Base-by-base conservation (phyloP, 1,140 invertebrate species). In the Drosophila nikananu region DNA sequence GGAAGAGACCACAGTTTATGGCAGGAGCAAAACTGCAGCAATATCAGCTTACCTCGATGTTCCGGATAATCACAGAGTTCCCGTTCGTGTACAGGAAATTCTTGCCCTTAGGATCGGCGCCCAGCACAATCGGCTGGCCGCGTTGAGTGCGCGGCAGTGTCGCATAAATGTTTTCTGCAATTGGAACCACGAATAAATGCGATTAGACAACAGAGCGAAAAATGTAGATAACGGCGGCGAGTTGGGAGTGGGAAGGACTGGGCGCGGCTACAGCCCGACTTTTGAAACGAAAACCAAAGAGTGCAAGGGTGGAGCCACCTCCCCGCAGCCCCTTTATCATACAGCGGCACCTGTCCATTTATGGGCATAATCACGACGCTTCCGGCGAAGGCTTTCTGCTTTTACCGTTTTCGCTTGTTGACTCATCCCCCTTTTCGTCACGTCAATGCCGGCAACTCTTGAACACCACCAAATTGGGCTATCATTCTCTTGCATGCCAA, bases 71-170 rank as follows among this genome's bases (percentile, higher is more conserved):
- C 46, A 99, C 98, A 91, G 97, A 99, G 92, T 99, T 99, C 77
- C 98, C 98, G 95, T 99, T 99, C 41, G 97, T 97, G 93, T 99
- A 99, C 23, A 99, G 95, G 93, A 99, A 98, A 91, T 98, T 99
- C 87, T 99, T 98, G 48, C 98, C 98, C 94, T 99, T 99, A 12
- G 98, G 98, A 95, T 99, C 98, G 25, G 96, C 96, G 60, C 98
- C 98, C 58, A 99, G 93, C 44, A 99, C 98, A 76, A 99, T 95
- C 25, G 98, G 97, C 82, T 97, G 96, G 25, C 99, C 99, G 86
- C 99, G 94, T 90, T 97, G 96, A 23, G 99, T 99, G 86, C 96
- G 95, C 51, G 99, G 99, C 81, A 99, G 94, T 44, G 98, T 96
- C 49, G 98, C 97, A 94, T 97, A 99, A 93, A 97, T 97, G 93